Base-by-base conservation (phyloP, 2,888 invertebrate genomes). In the Salticus scenicus region DNA sequence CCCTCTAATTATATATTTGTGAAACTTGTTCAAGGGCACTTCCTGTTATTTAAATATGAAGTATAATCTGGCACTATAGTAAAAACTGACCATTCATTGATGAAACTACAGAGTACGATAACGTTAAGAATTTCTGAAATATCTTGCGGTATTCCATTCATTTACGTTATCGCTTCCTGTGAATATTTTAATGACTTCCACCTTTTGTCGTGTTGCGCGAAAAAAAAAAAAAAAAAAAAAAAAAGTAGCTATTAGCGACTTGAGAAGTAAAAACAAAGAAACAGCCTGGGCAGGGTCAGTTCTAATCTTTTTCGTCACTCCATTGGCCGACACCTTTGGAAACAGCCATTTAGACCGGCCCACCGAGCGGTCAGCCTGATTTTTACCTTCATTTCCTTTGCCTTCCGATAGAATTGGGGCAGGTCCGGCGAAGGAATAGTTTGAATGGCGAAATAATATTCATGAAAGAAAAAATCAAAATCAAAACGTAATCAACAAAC, bases 401-500 rank as follows among this genome's bases (percentile, higher is more conserved):
- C 57, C 12, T 57, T 57, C 57, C 57, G 57, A 57, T 57, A 57
- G 57, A 57, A 57, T 57, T 57, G 57, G 57, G 57, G 57, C 57
- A 57, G 57, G 57, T 24, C 57, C 57, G 57, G 24, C 20, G 57
- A 57, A 57, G 24, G 12, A 57, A 57, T 24, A 57, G 24, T 57
- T 57, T 57, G 57, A 57, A 57, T 57, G 57, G 57, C 57, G 57
- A 57, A 57, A 57, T 57, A 57, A 57, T 57, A 57, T 17, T 57
- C 57, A 57, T 47, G 17, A 57, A 37, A 10, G 37, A 10, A 37
- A 37, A 37, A 37, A 37, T 7, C 10, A 37, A 37, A 37, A 37
- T 37, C 4, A 37, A 57, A 57, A 57, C 7, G 57, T 17, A 57
- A 57, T 57, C 57, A 57, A 57, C 57, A 57, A 57, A 57, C 57